phyloP scores from a whole-genome alignment of 2,888 invertebrate genomes.

The Podabrus alpinus region DNA sequence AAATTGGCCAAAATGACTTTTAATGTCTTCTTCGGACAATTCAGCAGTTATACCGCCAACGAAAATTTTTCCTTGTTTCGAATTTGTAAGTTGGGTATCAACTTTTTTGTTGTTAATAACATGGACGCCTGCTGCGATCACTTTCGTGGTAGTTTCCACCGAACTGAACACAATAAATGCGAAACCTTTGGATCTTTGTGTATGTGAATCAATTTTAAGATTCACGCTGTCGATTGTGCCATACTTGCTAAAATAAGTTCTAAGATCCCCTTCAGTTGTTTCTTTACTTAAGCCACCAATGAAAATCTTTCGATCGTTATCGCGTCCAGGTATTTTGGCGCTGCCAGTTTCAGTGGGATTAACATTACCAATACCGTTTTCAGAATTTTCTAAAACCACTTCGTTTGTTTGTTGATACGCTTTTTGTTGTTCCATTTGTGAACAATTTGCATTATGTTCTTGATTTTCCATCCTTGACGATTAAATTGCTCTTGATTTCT shows the following conservation, averaged over 20 bases:
- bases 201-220: conserved; percentile 95
- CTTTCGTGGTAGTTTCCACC: conserved; percentile 89
- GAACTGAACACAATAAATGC: conserved; percentile 94
- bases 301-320: conserved; percentile 93
- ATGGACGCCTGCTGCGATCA: conserved; percentile 85
- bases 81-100: conserved; percentile 94
- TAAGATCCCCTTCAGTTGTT: conserved; percentile 94
- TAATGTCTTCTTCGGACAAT: conserved; percentile 92
- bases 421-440: background rate
- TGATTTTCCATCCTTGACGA: background rate
- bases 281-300: conserved; percentile 98
- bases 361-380: conserved; percentile 69
- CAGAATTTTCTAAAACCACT: conserved; percentile 42
- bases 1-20: conserved; percentile 88
- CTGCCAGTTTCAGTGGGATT: conserved; percentile 70
- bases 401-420: conserved; percentile 57
- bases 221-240: conserved; percentile 95
- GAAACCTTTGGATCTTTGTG: conserved; percentile 93
- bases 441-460: background rate
- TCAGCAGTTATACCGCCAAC: conserved; percentile 93
- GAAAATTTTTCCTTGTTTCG: conserved; percentile 93
- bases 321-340: conserved; percentile 76
- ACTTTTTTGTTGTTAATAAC: conserved; percentile 94
- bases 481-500: too few species aligned
- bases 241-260: conserved; percentile 91